phyloP scores from a whole-genome alignment of 2,797 vertebrate genomes.

The Urocyon cinereoargenteus region DNA sequence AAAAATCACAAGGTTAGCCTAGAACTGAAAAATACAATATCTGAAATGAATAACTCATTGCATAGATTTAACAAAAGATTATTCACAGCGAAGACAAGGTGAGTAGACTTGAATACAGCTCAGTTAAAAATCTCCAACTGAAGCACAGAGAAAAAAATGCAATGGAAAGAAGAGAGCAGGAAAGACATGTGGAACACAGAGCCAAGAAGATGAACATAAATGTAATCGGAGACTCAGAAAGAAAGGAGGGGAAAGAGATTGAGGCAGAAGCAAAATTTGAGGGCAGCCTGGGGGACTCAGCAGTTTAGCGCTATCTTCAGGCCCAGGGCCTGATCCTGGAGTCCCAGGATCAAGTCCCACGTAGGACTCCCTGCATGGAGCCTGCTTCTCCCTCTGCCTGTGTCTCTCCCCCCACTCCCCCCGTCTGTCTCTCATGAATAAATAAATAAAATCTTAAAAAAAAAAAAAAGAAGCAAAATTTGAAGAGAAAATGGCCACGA shows the following conservation, averaged over 20 bases:
- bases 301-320: too few species aligned
- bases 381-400: too few species aligned
- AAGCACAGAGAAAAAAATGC: slow-evolving; percentile 39
- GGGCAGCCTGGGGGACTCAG: too few species aligned
- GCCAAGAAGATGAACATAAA: background rate
- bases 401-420: too few species aligned
- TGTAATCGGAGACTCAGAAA: background rate
- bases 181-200: background rate
- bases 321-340: too few species aligned
- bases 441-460: too few species aligned
- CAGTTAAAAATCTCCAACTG: background rate
- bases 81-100: background rate
- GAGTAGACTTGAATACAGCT: background rate
- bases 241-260: background rate
- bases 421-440: too few species aligned
- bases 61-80: background rate
- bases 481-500: background rate
- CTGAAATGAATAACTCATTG: slow-evolving; percentile 20
- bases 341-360: too few species aligned
- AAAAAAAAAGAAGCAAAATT: background rate
- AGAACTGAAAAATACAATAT: background rate
- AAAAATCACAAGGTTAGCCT: slow-evolving; percentile 16
- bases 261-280: background rate
- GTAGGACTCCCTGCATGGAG: too few species aligned
- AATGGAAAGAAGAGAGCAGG: slow-evolving; percentile 10